phyloP scores from a whole-genome alignment of 2,888 invertebrate species.

The Entomobrya proxima region DNA sequence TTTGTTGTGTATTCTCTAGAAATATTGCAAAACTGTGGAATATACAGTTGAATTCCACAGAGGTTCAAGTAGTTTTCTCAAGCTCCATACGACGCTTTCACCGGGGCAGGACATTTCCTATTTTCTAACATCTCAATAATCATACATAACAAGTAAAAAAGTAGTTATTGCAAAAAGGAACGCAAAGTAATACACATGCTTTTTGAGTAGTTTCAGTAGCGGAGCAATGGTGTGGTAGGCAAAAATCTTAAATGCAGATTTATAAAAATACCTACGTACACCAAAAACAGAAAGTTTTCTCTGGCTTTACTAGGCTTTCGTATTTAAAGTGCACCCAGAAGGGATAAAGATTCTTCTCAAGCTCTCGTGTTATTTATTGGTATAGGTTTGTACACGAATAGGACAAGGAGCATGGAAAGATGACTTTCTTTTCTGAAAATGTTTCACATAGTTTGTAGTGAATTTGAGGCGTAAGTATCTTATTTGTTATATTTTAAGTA shows the following conservation, averaged over 20 bases:
- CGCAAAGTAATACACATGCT: background rate
- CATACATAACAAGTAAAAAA: constrained; percentile 23
- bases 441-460: no score
- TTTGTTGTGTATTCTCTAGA: no score
- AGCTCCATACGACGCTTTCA: background rate
- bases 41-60: background rate
- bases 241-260: constrained; percentile 34
- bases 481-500: no score
- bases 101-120: constrained; percentile 5
- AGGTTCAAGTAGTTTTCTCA: constrained; percentile 20
- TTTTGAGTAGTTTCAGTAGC: background rate
- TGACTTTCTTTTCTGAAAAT: no score
- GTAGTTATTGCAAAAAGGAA: background rate
- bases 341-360: constrained; percentile 12
- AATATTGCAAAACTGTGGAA: background rate
- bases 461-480: no score
- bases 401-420: no score
- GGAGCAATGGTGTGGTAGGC: background rate
- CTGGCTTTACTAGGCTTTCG: background rate
- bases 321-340: constrained; percentile 37
- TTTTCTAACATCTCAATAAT: constrained; percentile 41
- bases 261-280: background rate
- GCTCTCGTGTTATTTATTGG: constrained; percentile 41
- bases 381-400: background rate
- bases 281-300: background rate